Conservation (phyloP, 2,797 vertebrate species). For the Megaceryle alcyon region DNA sequence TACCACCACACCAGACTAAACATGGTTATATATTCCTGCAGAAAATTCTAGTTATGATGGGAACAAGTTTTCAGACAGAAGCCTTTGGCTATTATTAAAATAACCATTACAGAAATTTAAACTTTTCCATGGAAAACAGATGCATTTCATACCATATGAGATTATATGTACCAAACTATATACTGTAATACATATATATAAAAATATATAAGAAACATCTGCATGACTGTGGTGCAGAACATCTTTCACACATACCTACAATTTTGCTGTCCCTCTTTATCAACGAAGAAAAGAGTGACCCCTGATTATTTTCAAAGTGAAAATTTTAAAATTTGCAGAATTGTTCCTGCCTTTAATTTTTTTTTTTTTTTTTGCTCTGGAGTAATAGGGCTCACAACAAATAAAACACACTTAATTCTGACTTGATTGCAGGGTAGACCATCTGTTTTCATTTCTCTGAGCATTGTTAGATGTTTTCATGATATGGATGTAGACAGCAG, state of each 20-base stretch:
- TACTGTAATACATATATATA: neutral
- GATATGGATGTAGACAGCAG: neutral
- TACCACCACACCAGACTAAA: neutral
- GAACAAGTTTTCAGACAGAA: neutral
- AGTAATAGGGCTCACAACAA: neutral
- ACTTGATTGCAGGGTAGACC: neutral
- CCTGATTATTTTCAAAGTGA: neutral
- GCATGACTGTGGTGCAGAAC: neutral
- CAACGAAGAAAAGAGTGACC: neutral
- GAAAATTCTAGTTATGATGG: neutral
- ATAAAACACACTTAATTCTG: neutral
- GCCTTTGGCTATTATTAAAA: neutral
- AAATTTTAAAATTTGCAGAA: neutral
- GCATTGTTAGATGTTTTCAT: slow-evolving; percentile 3
- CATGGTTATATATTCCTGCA: neutral
- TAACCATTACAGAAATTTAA: neutral
- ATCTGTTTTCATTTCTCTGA: neutral
- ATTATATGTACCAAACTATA: neutral
- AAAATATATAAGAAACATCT: neutral
- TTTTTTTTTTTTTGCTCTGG: neutral
- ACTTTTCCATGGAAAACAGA: neutral
- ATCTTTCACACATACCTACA: neutral
- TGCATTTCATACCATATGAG: neutral
- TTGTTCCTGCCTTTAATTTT: neutral
- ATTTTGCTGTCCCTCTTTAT: neutral